These are phyloP conservation scores for Cossypha dichroa DNA, from an alignment of 2,797 vertebrate genomes.

Conservation along the genomic window DNA sequence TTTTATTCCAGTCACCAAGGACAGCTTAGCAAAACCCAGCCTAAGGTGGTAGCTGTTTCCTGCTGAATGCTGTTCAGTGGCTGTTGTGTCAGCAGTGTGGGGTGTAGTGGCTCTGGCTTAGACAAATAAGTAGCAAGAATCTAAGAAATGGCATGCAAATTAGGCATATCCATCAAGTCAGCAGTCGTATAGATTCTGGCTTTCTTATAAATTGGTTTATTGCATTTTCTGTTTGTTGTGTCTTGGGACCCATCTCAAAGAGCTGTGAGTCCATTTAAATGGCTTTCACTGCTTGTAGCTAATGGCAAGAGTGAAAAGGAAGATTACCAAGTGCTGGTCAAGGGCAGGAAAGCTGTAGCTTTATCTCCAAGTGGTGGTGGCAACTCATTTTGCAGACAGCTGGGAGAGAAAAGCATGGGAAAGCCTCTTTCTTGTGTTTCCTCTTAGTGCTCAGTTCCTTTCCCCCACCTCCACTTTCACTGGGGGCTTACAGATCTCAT, in stretches of 20 bases:
- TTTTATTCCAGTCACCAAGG: neutral
- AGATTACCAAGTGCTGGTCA: neutral
- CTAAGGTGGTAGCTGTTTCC: neutral
- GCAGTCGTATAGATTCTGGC: neutral
- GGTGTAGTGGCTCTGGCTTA: neutral
- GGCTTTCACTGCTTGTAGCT: neutral
- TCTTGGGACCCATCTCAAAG: neutral
- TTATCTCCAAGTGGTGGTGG: neutral
- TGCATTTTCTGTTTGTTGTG: neutral
- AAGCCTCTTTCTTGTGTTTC: neutral
- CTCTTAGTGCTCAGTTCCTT: neutral
- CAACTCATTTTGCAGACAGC: neutral
- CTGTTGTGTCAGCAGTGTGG: neutral
- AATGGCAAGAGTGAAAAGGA: neutral
- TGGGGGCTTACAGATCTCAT: neutral
- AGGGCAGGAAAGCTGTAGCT: neutral
- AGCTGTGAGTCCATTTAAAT: neutral
- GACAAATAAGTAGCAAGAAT: neutral
- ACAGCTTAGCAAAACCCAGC: neutral
- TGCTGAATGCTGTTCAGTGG: neutral
- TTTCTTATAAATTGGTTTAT: constrained; percentile 24
- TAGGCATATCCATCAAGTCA: constrained; percentile 2
- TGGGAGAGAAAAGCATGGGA: neutral
- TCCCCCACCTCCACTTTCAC: rapidly evolving
- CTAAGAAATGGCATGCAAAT: constrained; percentile 1